phyloP scores from a whole-genome alignment of 2,797 vertebrate species.

The Lerista edwardsae region DNA sequence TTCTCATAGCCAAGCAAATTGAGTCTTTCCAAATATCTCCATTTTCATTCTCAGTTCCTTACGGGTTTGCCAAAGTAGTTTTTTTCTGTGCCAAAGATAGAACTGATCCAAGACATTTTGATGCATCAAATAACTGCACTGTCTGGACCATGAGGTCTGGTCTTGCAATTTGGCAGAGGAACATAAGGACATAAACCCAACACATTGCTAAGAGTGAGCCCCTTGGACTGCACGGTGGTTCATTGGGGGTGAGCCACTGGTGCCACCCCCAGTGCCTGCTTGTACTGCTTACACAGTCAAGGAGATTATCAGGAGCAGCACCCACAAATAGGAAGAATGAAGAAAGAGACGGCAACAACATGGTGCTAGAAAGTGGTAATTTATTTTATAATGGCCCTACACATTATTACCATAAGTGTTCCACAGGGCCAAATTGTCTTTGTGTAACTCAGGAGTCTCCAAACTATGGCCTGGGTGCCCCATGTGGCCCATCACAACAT shows the following conservation, averaged over 20 bases:
- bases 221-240: too few species aligned
- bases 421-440: too few species aligned
- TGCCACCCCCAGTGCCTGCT: neutral
- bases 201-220: neutral
- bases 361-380: too few species aligned
- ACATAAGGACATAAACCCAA: neutral
- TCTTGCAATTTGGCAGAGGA: neutral
- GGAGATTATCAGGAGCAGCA: too few species aligned
- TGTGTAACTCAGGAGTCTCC: too few species aligned
- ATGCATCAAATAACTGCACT: neutral
- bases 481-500: too few species aligned
- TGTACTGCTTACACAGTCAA: neutral
- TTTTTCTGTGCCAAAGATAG: constrained; percentile 11
- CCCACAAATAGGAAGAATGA: too few species aligned
- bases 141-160: neutral
- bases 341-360: too few species aligned
- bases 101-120: neutral
- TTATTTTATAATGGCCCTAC: too few species aligned
- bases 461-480: too few species aligned
- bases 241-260: too few species aligned
- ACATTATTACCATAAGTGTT: too few species aligned
- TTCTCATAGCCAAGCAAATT: neutral
- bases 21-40: neutral
- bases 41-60: neutral
- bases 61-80: constrained; percentile 16